Evolutionary conservation across 2,888 invertebrate species (phyloP).

Genomic region (Chironomus tentans): DNA sequence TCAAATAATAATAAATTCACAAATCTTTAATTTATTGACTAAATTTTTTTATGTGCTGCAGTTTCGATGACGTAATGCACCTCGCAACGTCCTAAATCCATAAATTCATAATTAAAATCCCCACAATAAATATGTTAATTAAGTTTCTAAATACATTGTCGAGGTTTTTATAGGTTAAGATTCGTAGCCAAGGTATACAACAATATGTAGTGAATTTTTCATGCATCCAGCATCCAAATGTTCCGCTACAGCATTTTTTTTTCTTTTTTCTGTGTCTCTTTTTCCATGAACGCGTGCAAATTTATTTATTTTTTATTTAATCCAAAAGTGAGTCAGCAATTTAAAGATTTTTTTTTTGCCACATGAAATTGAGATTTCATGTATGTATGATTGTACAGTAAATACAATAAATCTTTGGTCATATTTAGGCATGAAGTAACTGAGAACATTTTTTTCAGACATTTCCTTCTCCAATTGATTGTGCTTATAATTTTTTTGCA

Average conservation of each 20-base stretch:
- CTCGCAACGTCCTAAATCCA: neutral
- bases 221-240: neutral
- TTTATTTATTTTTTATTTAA: neutral
- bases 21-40: neutral
- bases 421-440: conserved; percentile 6
- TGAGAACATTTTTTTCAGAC: neutral
- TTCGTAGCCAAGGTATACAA: neutral
- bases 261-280: no score
- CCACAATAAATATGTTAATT: neutral
- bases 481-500: neutral
- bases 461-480: neutral
- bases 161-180: no score
- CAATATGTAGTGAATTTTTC: neutral
- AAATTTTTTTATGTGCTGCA: neutral
- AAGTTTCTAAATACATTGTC: neutral
- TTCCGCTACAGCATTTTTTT: neutral
- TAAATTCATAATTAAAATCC: conserved; percentile 1
- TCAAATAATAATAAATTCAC: neutral
- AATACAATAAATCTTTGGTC: neutral
- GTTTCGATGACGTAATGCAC: neutral
- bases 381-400: neutral
- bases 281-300: neutral
- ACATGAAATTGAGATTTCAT: neutral
- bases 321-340: neutral
- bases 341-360: neutral